Percentiles rank a stretch among this genome's conserved stretches.
These are phyloP conservation scores for Takifugu flavidus DNA, from an alignment of 2,113 vertebrate species.

Conservation along the genomic window DNA sequence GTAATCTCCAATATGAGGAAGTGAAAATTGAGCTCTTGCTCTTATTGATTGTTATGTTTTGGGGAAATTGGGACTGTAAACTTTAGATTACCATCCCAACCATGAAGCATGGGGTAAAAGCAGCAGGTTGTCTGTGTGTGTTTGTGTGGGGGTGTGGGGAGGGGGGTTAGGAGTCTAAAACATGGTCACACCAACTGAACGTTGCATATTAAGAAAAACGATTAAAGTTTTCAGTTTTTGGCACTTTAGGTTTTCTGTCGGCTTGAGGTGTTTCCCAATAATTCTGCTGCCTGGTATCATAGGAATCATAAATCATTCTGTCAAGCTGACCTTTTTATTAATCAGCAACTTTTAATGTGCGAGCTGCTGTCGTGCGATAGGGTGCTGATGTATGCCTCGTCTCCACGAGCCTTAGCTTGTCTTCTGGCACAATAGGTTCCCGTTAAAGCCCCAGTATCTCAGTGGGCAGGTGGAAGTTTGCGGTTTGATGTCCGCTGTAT, in stretches of 20 bases:
- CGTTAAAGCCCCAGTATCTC: conserved; percentile 68
- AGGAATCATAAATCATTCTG: conserved; percentile 56
- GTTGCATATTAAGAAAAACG: background rate
- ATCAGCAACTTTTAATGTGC: conserved; percentile 38
- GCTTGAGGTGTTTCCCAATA: background rate
- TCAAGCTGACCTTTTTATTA: conserved; percentile 61
- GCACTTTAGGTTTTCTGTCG: background rate
- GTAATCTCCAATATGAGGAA: too few relatives aligned
- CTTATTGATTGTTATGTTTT: too few relatives aligned
- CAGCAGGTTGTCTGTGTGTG: too few relatives aligned
- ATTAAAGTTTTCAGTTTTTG: background rate
- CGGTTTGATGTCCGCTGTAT: conserved; percentile 58
- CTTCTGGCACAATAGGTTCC: conserved; percentile 50
- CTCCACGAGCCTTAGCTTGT: conserved; percentile 21
- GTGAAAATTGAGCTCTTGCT: too few relatives aligned
- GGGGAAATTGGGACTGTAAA: too few relatives aligned
- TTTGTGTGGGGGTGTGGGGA: too few relatives aligned
- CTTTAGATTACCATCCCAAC: too few relatives aligned
- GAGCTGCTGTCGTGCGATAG: conserved; percentile 51
- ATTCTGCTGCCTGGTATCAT: conserved; percentile 16
- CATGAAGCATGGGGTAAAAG: too few relatives aligned
- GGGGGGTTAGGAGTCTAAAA: background rate
- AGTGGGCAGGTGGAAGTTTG: conserved; percentile 65
- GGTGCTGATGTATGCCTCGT: conserved; percentile 5
- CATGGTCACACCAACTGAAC: background rate